Percentiles rank a stretch among this genome's conserved stretches.
Evolutionary conservation across 2,888 invertebrate species (phyloP).

Genomic region (Campaea margaritaria): DNA sequence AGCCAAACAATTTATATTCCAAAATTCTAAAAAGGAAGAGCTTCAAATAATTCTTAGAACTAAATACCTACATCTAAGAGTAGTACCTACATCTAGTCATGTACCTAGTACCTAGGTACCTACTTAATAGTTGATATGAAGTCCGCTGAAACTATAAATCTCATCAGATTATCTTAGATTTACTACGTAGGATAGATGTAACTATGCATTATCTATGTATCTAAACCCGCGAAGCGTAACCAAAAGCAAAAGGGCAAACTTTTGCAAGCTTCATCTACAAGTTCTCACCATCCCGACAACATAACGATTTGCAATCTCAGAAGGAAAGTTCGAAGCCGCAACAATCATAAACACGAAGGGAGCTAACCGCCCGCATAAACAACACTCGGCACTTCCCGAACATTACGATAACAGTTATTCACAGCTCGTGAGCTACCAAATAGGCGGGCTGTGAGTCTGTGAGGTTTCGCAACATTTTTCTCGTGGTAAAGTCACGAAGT

Average conservation of each 20-base stretch:
- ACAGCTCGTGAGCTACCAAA: constrained; percentile 74
- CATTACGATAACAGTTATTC: constrained; percentile 73
- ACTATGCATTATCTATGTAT: neutral
- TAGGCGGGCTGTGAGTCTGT: constrained; percentile 58
- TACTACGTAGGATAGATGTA: too few relatives aligned
- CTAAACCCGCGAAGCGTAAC: constrained; percentile 1
- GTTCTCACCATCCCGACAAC: constrained; percentile 19
- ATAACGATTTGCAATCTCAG: constrained; percentile 33
- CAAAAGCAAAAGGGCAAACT: constrained; percentile 11
- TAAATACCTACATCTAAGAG: too few relatives aligned
- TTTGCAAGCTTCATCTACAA: constrained; percentile 9
- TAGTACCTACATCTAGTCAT: too few relatives aligned
- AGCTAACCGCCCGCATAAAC: constrained; percentile 41
- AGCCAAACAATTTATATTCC: too few relatives aligned
- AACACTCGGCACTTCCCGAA: constrained; percentile 58
- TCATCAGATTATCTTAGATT: too few relatives aligned
- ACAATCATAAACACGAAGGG: constrained; percentile 32
- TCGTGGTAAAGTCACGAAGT: constrained; percentile 65
- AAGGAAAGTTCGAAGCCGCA: constrained; percentile 32
- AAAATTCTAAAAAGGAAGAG: too few relatives aligned
- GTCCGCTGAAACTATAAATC: neutral
- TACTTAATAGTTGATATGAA: too few relatives aligned
- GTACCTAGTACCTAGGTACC: too few relatives aligned
- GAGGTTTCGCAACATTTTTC: constrained; percentile 69
- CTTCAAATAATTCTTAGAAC: too few relatives aligned